A percentile compares a stretch with the other conserved stretches of the same genome.
These are phyloP conservation scores for Scaptomyza caliginosa DNA, from an alignment of 2,888 invertebrate genomes.

Conservation along the genomic window DNA sequence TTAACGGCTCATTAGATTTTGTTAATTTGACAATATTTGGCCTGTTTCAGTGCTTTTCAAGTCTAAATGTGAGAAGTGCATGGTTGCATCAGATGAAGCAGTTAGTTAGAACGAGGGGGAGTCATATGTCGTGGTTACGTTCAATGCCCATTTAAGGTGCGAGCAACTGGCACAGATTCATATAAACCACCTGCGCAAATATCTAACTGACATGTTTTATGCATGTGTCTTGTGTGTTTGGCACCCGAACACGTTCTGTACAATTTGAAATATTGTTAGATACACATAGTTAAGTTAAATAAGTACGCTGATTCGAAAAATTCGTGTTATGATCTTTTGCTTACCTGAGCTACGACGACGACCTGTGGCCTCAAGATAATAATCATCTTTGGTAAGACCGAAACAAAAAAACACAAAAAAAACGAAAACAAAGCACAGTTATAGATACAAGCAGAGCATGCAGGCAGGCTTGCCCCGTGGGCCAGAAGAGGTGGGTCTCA, in stretches of 20 bases:
- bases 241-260: constrained; percentile 28
- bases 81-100: constrained; percentile 1
- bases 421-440: constrained; percentile 49
- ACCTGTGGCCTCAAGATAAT: constrained; percentile 84
- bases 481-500: constrained; percentile 2
- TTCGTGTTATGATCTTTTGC: constrained; percentile 46
- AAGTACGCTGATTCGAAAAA: background rate
- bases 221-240: constrained; percentile 12
- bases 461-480: constrained; percentile 23
- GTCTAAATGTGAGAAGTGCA: constrained; percentile 16
- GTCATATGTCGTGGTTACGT: constrained; percentile 54
- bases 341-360: constrained; percentile 84
- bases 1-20: constrained; percentile 53
- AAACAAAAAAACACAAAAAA: constrained; percentile 45
- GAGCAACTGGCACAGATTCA: constrained; percentile 78
- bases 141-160: constrained; percentile 74
- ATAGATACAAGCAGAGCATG: constrained; percentile 52
- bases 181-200: constrained; percentile 78
- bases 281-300: constrained; percentile 4
- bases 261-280: constrained; percentile 7
- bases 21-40: constrained; percentile 64
- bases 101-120: constrained; percentile 12
- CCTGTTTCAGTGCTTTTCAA: constrained; percentile 7
- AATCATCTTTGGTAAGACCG: constrained; percentile 71
- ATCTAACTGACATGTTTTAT: constrained; percentile 41